These are phyloP conservation scores for Tauraco erythrolophus DNA, from an alignment of 2,113 vertebrate genomes.

Conservation along the genomic window DNA sequence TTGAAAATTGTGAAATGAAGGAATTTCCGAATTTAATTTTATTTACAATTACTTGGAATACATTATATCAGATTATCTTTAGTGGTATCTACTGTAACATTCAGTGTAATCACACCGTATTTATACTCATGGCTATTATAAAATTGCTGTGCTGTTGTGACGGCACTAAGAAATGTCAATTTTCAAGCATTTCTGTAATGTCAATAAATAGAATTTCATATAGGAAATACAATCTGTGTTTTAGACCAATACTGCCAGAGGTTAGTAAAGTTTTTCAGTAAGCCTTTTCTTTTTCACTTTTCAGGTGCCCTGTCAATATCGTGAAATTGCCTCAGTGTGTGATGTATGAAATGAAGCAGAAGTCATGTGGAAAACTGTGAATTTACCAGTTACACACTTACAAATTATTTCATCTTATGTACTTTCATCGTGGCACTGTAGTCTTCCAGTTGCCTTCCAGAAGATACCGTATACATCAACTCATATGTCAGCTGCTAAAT, in stretches of 20 bases:
- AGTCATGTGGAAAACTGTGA: not conserved
- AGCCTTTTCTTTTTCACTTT: not conserved
- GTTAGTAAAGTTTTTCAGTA: not conserved
- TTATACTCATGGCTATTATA: not conserved
- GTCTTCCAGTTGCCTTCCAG: not conserved
- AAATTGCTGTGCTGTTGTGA: not conserved
- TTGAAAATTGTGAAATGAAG: not conserved
- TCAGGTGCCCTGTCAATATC: not conserved
- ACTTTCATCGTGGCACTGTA: not conserved
- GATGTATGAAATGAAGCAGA: not conserved
- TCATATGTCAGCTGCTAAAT: not conserved
- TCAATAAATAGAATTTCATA: not conserved
- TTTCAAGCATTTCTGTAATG: not conserved
- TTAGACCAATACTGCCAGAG: not conserved
- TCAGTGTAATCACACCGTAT: not conserved
- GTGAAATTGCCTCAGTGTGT: not conserved
- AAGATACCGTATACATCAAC: not conserved
- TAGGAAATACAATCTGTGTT: not conserved
- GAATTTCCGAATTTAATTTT: not conserved
- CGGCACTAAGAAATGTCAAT: not conserved
- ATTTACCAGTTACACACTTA: not conserved
- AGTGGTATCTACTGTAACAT: not conserved
- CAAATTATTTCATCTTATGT: not conserved
- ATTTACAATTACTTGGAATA: not conserved
- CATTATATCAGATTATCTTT: not conserved